A percentile compares a stretch with the other conserved stretches of the same genome.
phyloP scores from a whole-genome alignment of 1,140 invertebrate genomes.

The Bombus vancouverensis region DNA sequence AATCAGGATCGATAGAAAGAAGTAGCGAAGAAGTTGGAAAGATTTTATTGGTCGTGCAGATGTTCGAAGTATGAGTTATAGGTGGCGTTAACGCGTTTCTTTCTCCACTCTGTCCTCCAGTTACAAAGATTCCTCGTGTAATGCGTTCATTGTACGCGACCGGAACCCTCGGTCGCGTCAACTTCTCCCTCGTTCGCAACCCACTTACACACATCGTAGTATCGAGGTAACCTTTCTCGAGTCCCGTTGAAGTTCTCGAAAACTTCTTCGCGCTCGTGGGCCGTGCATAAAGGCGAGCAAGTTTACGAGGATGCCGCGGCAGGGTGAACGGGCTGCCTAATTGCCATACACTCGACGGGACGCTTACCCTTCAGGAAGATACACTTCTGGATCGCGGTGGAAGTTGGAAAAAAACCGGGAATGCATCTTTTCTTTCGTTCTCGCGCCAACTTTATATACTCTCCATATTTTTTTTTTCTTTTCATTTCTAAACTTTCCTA shows the following conservation, averaged over 20 bases:
- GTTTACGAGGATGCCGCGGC: conserved; percentile 57
- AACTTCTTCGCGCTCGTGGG: conserved; percentile 20
- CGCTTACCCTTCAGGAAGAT: not conserved
- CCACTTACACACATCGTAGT: conserved; percentile 68
- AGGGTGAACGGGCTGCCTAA: conserved; percentile 72
- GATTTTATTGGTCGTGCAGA: conserved; percentile 18
- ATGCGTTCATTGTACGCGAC: conserved; percentile 10
- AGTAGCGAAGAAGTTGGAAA: not conserved
- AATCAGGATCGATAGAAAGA: not conserved
- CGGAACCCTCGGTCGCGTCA: conserved; percentile 4
- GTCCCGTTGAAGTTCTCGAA: conserved; percentile 58
- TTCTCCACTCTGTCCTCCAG: not conserved
- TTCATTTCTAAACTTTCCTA: not conserved
- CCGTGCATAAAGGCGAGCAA: conserved; percentile 49
- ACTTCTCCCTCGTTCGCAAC: conserved; percentile 14
- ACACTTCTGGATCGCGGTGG: not conserved
- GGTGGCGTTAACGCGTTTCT: conserved; percentile 6
- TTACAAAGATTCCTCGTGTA: conserved; percentile 18
- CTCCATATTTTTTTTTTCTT: not conserved
- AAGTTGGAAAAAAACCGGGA: not conserved
- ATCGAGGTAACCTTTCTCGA: conserved; percentile 73
- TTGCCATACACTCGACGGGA: conserved; percentile 80
- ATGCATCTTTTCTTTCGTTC: not conserved
- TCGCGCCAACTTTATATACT: too few relatives aligned
- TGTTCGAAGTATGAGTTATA: conserved; percentile 25